phyloP scores from a whole-genome alignment of 1,140 invertebrate genomes.

The Hylyphantes graminicola region DNA sequence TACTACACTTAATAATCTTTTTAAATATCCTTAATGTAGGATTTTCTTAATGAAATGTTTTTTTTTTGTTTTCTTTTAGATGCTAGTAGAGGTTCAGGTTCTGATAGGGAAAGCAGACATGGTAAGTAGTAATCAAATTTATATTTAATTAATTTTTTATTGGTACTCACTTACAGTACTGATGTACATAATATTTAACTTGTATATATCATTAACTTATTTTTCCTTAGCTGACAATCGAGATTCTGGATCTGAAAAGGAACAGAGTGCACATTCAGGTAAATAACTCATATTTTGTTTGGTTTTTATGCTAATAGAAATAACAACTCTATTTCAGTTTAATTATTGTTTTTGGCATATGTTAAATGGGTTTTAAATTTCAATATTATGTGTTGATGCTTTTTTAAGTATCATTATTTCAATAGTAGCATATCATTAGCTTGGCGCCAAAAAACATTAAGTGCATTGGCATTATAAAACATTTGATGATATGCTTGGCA shows the following conservation, averaged over 20 bases:
- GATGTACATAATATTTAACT: neutral
- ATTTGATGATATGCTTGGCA: no score
- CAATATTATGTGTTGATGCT: no score
- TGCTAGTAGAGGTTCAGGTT: constrained; percentile 14
- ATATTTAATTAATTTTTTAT: constrained; percentile 1
- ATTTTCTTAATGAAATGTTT: neutral
- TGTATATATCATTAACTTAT: neutral
- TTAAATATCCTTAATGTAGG: neutral
- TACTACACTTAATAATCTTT: no score
- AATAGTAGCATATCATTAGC: no score
- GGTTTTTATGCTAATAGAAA: no score
- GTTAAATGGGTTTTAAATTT: no score
- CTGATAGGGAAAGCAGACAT: constrained; percentile 11
- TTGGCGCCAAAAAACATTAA: no score
- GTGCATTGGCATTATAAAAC: no score
- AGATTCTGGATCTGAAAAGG: constrained; percentile 35
- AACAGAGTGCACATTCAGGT: constrained; percentile 42
- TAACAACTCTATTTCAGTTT: no score
- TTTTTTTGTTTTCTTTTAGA: constrained; percentile 14
- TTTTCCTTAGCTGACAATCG: constrained; percentile 23
- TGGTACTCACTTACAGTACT: neutral
- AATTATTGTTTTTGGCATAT: no score
- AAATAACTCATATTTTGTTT: neutral
- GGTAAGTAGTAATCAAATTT: neutral
- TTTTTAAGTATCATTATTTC: no score